Conservation (phyloP, 2,113 vertebrate species). For the Ptilorrhoa leucosticta region DNA sequence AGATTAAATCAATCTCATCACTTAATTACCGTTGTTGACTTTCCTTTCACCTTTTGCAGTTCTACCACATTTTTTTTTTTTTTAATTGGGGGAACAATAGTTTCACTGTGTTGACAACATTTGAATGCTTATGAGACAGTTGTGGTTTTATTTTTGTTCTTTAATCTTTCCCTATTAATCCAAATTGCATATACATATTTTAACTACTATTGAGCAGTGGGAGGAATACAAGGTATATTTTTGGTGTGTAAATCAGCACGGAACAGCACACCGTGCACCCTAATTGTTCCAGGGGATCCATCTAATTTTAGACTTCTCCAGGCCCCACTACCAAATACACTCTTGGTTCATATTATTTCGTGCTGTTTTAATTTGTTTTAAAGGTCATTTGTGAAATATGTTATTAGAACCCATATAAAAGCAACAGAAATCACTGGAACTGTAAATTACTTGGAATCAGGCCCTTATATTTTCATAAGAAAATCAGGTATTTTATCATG, state of each 20-base stretch:
- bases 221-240: not conserved
- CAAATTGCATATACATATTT: not conserved
- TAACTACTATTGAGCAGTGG: not conserved
- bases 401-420: not conserved
- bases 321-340: not conserved
- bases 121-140: not conserved
- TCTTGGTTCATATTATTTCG: not conserved
- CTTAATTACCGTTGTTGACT: not conserved
- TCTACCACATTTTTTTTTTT: not conserved
- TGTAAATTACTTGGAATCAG: not conserved
- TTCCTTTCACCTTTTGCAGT: not conserved
- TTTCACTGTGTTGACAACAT: not conserved
- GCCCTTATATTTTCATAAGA: not conserved
- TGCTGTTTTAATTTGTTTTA: not conserved
- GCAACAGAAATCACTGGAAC: not conserved
- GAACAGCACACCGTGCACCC: not conserved
- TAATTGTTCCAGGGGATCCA: not conserved
- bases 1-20: slow-evolving; percentile 22
- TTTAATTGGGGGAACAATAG: not conserved
- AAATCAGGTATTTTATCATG: not conserved
- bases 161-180: not conserved
- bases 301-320: not conserved
- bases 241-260: not conserved
- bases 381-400: not conserved
- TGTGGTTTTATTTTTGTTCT: not conserved